Evolutionary conservation across 2,888 invertebrate genomes (phyloP), one percentile per base, ranked within the genome.

Genomic region (Gymnoscelis rufifasciata): DNA sequence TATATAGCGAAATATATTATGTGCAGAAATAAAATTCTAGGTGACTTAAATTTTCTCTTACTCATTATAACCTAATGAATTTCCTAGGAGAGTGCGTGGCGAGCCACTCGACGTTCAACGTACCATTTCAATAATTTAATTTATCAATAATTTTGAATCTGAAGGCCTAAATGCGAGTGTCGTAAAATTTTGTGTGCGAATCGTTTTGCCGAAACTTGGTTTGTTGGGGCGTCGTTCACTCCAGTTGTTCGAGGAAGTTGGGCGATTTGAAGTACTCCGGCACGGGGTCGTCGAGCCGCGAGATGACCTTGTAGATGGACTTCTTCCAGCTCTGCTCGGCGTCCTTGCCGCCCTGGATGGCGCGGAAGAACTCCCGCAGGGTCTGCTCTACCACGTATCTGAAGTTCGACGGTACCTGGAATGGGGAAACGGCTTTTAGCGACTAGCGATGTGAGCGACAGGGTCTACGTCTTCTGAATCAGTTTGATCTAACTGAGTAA

Each of bases 271-370:
- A 99, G 91, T 97, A 99, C 83, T 99, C 99, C 64, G 99, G 99
- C 71, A 99, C 97, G 58, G 95, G 95, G 88, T 99, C 99, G 90
- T 99, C 99, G 89, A 99, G 91, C 80, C 99, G 94, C 71, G 98
- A 98, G 88, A 99, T 99, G 74, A 99, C 95, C 89, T 99, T 99
- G 92, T 99, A 99, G 89, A 99, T 99, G 72, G 98, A 95, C 88
- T 99, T 99, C 91, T 99, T 99, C 99, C 99, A 99, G 74, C 98
- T 98, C 84, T 98, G 99, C 80, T 99, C 99, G 51, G 93, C 91
- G 89, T 99, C 99, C 87, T 98, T 97, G 62, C 97, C 97, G 71
- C 95, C 93, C 80, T 96, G 95, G 77, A 99, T 96, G 64, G 99
- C 97, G 88, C 97, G 96, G 94, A 96, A 99, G 92, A 99, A 99